Conservation (phyloP, 2,113 vertebrate species). For the Hylia prasina region DNA sequence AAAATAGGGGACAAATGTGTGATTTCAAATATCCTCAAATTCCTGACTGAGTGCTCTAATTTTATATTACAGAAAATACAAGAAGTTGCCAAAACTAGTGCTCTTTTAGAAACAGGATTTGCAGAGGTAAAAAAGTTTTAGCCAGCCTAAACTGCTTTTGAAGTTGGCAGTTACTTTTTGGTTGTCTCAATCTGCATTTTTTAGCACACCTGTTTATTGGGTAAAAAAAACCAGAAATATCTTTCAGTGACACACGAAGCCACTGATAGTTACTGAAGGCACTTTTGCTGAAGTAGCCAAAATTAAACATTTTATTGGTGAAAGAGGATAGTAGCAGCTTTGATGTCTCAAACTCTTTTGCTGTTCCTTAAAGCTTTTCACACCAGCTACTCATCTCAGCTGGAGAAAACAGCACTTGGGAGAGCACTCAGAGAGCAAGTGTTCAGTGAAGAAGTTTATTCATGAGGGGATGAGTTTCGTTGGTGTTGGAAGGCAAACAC, state of each 20-base stretch:
- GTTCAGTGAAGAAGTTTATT: constrained; percentile 67
- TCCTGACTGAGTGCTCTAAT: background rate
- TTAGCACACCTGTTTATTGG: background rate
- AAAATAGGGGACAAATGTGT: background rate
- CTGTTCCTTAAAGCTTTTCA: constrained; percentile 73
- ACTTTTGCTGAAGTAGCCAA: background rate
- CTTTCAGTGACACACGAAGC: background rate
- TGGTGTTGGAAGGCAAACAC: constrained; percentile 70
- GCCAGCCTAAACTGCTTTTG: background rate
- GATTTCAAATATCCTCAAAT: background rate
- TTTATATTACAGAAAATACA: background rate
- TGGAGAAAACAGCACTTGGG: constrained; percentile 72
- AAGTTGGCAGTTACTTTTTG: background rate
- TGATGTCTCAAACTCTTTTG: background rate
- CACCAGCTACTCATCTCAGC: constrained; percentile 70
- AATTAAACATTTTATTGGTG: background rate
- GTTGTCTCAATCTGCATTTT: background rate
- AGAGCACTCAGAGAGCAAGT: constrained; percentile 66
- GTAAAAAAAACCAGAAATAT: background rate
- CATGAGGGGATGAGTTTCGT: constrained; percentile 72
- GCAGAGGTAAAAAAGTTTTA: background rate
- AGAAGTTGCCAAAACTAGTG: background rate
- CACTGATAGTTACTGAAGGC: background rate
- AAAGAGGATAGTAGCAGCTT: background rate
- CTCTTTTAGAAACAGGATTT: background rate